Base-by-base conservation (phyloP, 2,888 invertebrate genomes). In the Gisinianus flammeolus region DNA sequence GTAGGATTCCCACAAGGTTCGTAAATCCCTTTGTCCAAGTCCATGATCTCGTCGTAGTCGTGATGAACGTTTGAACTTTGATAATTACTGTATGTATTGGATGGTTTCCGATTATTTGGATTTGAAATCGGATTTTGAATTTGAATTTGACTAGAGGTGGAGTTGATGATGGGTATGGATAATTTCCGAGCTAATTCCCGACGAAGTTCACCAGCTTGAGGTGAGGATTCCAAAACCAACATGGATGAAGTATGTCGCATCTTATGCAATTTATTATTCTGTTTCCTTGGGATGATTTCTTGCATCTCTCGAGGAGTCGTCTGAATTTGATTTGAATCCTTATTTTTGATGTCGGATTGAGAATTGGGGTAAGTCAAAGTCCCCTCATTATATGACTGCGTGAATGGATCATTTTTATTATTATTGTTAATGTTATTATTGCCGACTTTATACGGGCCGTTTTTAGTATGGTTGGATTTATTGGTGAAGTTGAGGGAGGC, bases 181-280 rank as follows among this genome's bases (percentile, higher is more conserved):
- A 83, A 76, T 70, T 83, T 84, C 52, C 78, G 35, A 0, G 80
- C 79, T 8, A 84, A 76, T 66, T 83, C 84, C 35, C 79, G 71
- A 28, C 78, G 66, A 0, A 83, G 75, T 30, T 81, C 82, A 10
- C 77, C 74, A 0, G 81, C 83, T 73, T 79, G 80, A n/a, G 81
- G 79, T 0, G 79, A 79, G 3, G 81, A 82, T 24, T 80, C 81
- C 3, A 82, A 71, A 10, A 74, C 78, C 24, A 82, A 73, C 73
- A 82, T 79, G 0, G 82, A 82, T 5, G 81, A 71, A 19, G 83
- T 79, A 6, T 82, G 79, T 56, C 82, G 81, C 71, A 81, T 75
- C 62, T 72, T 78, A 22, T 31, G 56, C n/a, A 56, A 19, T n/a
- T 16, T 56, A 30, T 12, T 67, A 0, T 58, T 24, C 2, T 58